These are phyloP conservation scores for Agrochola macilenta DNA, from an alignment of 2,888 invertebrate species.

Conservation along the genomic window DNA sequence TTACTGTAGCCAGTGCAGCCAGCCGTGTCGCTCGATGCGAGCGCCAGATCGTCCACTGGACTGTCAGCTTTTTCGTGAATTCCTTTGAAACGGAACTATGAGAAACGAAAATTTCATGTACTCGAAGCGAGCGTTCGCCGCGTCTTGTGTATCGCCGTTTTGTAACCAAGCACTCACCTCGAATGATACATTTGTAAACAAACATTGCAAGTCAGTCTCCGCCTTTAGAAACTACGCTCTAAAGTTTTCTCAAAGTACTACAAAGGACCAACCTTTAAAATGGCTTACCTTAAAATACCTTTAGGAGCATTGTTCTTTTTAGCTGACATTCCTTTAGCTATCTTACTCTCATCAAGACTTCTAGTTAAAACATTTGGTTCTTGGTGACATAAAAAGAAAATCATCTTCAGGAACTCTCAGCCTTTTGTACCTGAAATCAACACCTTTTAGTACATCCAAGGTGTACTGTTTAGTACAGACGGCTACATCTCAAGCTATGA, in stretches of 20 bases:
- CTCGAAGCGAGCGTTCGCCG: too few species aligned
- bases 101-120: too few species aligned
- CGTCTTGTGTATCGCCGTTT: too few species aligned
- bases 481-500: too few species aligned
- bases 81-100: too few species aligned
- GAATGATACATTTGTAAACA: too few species aligned
- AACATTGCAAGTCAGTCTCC: too few species aligned
- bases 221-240: constrained; percentile 5
- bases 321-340: not conserved
- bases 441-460: constrained; percentile 23
- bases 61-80: too few species aligned
- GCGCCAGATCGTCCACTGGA: too few species aligned
- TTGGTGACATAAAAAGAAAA: constrained; percentile 21
- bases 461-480: not conserved
- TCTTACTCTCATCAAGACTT: not conserved
- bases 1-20: too few species aligned
- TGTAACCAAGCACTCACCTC: too few species aligned
- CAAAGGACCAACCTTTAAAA: constrained; percentile 21
- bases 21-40: too few species aligned
- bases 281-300: not conserved
- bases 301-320: constrained; percentile 10
- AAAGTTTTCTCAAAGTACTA: constrained; percentile 12
- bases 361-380: constrained; percentile 1
- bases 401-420: not conserved
- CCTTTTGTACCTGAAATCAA: constrained; percentile 21